A percentile compares a stretch with the other conserved stretches of the same genome.
Conservation (phyloP, 1,140 invertebrate genomes). For the Heliconius hewitsoni region DNA sequence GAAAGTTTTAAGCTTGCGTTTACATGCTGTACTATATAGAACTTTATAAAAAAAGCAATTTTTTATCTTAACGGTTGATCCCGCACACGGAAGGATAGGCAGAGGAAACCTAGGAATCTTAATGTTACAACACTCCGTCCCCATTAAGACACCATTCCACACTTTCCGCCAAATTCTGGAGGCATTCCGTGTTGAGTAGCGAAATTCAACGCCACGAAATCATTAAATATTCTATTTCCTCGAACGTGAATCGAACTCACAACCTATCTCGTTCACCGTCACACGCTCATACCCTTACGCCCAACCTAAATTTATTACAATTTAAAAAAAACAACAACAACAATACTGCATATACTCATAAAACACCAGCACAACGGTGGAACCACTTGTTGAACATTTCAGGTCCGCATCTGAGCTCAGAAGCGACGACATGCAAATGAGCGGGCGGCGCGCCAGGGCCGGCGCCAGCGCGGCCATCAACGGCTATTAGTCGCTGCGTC, state of each 20-base stretch:
- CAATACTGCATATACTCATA: background rate
- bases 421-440: constrained; percentile 59
- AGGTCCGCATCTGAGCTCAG: constrained; percentile 36
- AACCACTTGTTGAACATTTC: constrained; percentile 43
- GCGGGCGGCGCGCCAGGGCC: constrained; percentile 42
- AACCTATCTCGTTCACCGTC: no score
- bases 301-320: background rate
- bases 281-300: no score
- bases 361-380: constrained; percentile 7
- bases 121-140: no score
- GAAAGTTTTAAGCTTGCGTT: background rate
- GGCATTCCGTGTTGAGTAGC: no score
- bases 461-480: constrained; percentile 46
- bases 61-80: no score
- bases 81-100: no score
- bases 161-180: no score
- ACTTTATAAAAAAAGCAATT: background rate
- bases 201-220: no score
- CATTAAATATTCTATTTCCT: no score
- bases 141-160: no score
- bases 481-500: constrained; percentile 43
- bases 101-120: no score
- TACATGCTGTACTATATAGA: background rate
- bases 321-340: background rate
- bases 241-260: no score